A percentile compares a stretch with the other conserved stretches of the same genome.
phyloP scores from a whole-genome alignment of 2,113 vertebrate species.

The Geococcyx californianus region DNA sequence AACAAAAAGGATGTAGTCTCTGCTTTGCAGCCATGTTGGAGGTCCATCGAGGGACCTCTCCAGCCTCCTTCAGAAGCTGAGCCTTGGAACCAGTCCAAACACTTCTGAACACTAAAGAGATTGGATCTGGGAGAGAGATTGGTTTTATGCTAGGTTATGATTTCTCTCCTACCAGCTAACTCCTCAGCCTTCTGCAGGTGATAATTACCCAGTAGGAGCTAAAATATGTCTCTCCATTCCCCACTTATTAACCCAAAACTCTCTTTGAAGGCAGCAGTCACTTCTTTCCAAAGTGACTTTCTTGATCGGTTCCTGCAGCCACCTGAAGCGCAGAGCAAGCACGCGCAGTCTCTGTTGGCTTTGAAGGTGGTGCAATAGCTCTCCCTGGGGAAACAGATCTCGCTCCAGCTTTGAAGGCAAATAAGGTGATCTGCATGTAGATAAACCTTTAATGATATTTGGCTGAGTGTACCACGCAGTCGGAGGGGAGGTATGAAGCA shows the following conservation, averaged over 20 bases:
- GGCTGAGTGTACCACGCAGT: neutral
- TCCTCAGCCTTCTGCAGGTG: neutral
- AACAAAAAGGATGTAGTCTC: neutral
- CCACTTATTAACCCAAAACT: neutral
- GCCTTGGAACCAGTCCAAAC: conserved; percentile 27
- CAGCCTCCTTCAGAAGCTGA: neutral
- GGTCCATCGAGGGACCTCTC: neutral
- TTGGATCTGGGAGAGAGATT: neutral
- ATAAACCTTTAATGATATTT: conserved; percentile 7
- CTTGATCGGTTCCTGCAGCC: neutral
- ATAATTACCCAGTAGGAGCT: conserved; percentile 30
- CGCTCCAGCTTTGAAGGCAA: neutral
- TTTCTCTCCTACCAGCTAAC: conserved; percentile 20
- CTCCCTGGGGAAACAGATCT: neutral
- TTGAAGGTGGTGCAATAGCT: neutral
- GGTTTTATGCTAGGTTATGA: conserved; percentile 3
- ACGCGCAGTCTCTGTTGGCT: neutral
- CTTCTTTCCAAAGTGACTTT: neutral
- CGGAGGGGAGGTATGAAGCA: neutral
- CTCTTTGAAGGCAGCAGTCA: neutral
- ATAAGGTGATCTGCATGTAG: neutral
- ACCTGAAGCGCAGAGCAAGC: accelerated
- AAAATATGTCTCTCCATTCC: conserved; percentile 8
- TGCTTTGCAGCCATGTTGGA: neutral
- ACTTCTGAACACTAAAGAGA: neutral